phyloP scores from a whole-genome alignment of 2,888 invertebrate genomes.

The Esperia sulphurella region DNA sequence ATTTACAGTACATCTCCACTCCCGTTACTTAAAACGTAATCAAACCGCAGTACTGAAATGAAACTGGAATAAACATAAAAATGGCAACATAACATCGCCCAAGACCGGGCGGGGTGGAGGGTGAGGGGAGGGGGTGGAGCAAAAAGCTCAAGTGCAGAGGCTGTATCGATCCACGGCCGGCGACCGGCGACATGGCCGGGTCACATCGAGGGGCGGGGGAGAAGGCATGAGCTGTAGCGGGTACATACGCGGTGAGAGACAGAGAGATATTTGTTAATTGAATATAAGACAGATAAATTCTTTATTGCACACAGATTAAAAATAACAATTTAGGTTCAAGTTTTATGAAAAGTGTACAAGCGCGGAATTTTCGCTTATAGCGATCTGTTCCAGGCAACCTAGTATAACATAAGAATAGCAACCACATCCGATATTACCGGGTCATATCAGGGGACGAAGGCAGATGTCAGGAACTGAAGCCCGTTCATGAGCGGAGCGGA shows the following conservation, averaged over 20 bases:
- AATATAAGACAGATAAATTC: too few species aligned
- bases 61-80: constrained; percentile 59
- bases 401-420: too few species aligned
- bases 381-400: too few species aligned
- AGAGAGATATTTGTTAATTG: too few species aligned
- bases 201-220: constrained; percentile 46
- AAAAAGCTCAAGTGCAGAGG: constrained; percentile 76
- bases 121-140: constrained; percentile 29
- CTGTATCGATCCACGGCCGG: constrained; percentile 72
- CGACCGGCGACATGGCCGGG: constrained; percentile 73
- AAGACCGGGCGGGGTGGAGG: constrained; percentile 29
- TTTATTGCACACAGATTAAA: too few species aligned
- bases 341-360: too few species aligned
- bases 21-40: constrained; percentile 8
- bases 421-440: background rate
- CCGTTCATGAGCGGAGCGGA: too few species aligned
- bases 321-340: too few species aligned
- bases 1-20: background rate
- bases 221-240: constrained; percentile 10
- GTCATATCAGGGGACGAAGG: background rate
- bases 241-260: background rate
- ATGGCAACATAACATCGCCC: constrained; percentile 54
- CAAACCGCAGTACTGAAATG: constrained; percentile 27
- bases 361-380: too few species aligned
- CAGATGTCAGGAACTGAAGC: too few species aligned